These are phyloP conservation scores for Xestia sexstrigata DNA, from an alignment of 2,888 invertebrate species.

Conservation along the genomic window DNA sequence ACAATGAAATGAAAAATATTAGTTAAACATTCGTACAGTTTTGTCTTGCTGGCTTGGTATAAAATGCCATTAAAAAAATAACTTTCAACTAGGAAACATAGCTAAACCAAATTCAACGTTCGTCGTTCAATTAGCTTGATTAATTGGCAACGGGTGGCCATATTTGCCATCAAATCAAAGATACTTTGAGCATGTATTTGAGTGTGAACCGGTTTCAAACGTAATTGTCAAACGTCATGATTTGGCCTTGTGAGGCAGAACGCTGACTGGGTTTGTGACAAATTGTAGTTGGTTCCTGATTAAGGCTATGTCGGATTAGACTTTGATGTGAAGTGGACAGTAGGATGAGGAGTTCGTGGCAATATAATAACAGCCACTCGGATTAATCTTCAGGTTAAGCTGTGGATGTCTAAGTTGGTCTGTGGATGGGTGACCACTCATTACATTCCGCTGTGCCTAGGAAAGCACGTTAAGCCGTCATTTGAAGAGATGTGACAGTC, in stretches of 20 bases:
- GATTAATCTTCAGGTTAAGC: not conserved
- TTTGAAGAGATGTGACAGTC: not conserved
- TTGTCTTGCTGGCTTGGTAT: not conserved
- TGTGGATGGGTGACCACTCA: not conserved
- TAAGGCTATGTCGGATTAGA: not conserved
- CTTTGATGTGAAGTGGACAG: not conserved
- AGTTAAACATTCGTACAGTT: not conserved
- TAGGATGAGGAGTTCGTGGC: not conserved
- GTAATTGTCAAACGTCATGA: conserved; percentile 28
- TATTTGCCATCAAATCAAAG: conserved; percentile 23
- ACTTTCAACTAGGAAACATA: not conserved
- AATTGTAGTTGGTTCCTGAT: not conserved
- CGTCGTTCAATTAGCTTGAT: conserved; percentile 20
- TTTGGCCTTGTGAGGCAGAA: conserved; percentile 11
- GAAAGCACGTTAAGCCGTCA: not conserved
- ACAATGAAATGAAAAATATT: not conserved
- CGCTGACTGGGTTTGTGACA: not conserved
- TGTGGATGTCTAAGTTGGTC: not conserved
- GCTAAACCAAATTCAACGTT: not conserved
- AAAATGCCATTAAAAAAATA: not conserved
- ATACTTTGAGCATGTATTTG: not conserved
- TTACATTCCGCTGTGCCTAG: not conserved
- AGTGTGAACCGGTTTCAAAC: conserved; percentile 5
- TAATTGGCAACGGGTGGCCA: not conserved
- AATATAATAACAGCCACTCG: not conserved